A percentile compares a stretch with the other conserved stretches of the same genome.
These are phyloP conservation scores for Cossypha heuglini DNA, from an alignment of 2,797 vertebrate species.

Conservation along the genomic window DNA sequence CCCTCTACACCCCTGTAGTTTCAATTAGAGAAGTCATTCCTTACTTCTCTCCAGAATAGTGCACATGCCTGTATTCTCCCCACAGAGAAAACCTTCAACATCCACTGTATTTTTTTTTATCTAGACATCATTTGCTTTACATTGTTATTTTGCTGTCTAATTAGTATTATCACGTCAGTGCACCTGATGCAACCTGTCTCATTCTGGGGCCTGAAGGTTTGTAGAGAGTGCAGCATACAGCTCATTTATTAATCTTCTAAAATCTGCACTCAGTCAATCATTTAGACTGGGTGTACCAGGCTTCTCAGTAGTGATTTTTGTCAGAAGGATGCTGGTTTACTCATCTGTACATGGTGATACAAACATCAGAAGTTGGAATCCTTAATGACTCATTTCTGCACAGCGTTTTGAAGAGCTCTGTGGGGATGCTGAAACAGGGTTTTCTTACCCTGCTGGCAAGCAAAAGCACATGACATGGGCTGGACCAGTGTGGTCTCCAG, in stretches of 20 bases:
- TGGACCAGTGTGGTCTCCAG: background rate
- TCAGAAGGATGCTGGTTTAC: background rate
- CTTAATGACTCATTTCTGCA: background rate
- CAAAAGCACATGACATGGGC: background rate
- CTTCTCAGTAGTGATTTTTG: background rate
- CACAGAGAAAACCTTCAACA: background rate
- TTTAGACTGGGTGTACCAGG: background rate
- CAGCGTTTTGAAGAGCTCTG: background rate
- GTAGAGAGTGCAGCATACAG: background rate
- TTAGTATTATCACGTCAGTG: background rate
- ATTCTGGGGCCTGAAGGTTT: background rate
- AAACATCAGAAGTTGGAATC: background rate
- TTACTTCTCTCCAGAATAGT: background rate
- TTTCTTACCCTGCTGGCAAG: background rate
- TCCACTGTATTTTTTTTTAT: background rate
- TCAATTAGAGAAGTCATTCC: constrained; percentile 23
- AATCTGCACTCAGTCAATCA: background rate
- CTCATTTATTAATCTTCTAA: background rate
- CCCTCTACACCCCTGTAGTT: background rate
- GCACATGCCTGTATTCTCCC: background rate
- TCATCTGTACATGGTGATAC: background rate
- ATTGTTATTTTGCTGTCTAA: background rate
- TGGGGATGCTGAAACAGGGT: background rate
- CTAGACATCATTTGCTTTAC: background rate
- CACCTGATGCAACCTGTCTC: background rate